Evolutionary conservation across 1,140 invertebrate species (phyloP).

Genomic region (Listronotus bonariensis): DNA sequence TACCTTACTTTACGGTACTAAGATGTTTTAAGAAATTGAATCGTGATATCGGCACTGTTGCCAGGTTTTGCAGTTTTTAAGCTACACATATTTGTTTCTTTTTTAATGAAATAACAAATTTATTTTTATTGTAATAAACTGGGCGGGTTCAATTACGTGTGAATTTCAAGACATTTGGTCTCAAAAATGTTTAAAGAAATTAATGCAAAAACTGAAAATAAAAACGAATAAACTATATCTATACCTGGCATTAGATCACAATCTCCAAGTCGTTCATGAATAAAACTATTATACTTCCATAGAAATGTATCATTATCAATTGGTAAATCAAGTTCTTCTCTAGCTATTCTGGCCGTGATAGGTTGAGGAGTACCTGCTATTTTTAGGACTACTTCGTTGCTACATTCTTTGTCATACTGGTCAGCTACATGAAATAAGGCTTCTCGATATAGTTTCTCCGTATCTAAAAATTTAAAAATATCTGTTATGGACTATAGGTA

Average conservation of each 20-base stretch:
- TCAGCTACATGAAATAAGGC: conserved; percentile 41
- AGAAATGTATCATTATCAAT: conserved; percentile 61
- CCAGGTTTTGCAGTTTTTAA: too few relatives aligned
- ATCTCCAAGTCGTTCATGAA: conserved; percentile 16
- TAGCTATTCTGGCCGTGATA: conserved; percentile 60
- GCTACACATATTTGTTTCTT: too few relatives aligned
- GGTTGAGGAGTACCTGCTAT: conserved; percentile 63
- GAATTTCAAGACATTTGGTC: too few relatives aligned
- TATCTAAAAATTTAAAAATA: conserved; percentile 2
- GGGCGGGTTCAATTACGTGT: too few relatives aligned
- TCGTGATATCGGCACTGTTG: too few relatives aligned
- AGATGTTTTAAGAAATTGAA: too few relatives aligned
- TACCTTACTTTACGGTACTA: too few relatives aligned
- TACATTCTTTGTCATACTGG: conserved; percentile 62
- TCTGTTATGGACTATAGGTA: background rate
- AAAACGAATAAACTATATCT: too few relatives aligned
- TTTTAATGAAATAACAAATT: too few relatives aligned
- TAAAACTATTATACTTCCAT: conserved; percentile 38
- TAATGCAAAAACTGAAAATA: too few relatives aligned
- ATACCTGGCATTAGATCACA: conserved; percentile 32
- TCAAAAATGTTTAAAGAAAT: too few relatives aligned
- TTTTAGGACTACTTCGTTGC: conserved; percentile 61
- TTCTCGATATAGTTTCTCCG: conserved; percentile 15
- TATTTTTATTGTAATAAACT: too few relatives aligned
- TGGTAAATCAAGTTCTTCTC: conserved; percentile 60